These are phyloP conservation scores for Drosophila villosipedis DNA, from an alignment of 2,888 invertebrate species.

Conservation along the genomic window DNA sequence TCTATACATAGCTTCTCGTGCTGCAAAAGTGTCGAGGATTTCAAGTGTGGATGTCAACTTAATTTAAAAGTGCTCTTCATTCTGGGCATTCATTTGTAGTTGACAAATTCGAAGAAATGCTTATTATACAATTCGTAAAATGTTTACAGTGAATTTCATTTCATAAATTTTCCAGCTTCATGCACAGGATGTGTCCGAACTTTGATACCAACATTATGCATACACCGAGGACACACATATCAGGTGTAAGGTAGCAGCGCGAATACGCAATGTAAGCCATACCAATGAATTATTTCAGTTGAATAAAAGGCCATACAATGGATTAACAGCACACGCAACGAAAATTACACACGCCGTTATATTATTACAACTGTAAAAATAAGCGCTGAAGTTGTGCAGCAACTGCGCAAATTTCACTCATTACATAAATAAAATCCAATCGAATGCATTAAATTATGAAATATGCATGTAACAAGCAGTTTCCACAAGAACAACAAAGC, in stretches of 20 bases:
- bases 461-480: slow-evolving; percentile 10
- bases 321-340: slow-evolving; percentile 40
- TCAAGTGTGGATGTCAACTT: neutral
- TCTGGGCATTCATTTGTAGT: neutral
- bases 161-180: slow-evolving; percentile 51
- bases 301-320: slow-evolving; percentile 27
- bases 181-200: slow-evolving; percentile 36
- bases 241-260: neutral
- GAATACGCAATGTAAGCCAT: slow-evolving; percentile 38
- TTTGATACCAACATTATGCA: slow-evolving; percentile 8
- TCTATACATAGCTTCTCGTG: neutral
- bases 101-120: slow-evolving; percentile 25
- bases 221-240: neutral
- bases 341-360: slow-evolving; percentile 25
- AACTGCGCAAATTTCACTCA: slow-evolving; percentile 5
- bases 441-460: slow-evolving; percentile 12
- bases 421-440: slow-evolving; percentile 12
- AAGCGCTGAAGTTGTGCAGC: neutral
- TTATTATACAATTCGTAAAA: slow-evolving; percentile 24
- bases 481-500: neutral
- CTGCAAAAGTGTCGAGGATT: neutral
- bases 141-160: slow-evolving; percentile 23
- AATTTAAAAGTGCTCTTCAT: neutral
- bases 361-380: slow-evolving; percentile 13
- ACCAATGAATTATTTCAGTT: slow-evolving; percentile 40